Conservation (phyloP, 2,888 invertebrate species). For the Therioaphis trifolii region DNA sequence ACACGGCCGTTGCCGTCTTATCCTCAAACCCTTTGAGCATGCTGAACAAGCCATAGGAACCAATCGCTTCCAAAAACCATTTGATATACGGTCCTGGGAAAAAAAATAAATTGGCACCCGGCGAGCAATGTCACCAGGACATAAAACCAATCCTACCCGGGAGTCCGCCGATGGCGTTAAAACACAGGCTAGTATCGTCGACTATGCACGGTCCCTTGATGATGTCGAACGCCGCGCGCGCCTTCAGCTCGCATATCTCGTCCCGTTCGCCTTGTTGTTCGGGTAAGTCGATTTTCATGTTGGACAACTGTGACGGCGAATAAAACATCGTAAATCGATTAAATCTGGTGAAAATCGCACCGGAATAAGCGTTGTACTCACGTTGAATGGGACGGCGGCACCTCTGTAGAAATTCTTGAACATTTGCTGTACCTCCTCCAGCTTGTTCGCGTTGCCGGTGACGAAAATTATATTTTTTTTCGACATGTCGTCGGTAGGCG, state of each 20-base stretch:
- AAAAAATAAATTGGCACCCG: neutral
- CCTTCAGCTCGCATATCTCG: slow-evolving; percentile 88
- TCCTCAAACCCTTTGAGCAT: slow-evolving; percentile 87
- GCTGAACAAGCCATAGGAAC: slow-evolving; percentile 84
- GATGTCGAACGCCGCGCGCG: slow-evolving; percentile 82
- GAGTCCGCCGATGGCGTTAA: slow-evolving; percentile 89
- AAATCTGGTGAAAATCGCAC: no score
- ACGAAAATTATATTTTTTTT: slow-evolving; percentile 85
- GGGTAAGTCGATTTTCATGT: slow-evolving; percentile 85
- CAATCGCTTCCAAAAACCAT: slow-evolving; percentile 93
- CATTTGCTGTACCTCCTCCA: slow-evolving; percentile 89
- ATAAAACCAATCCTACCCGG: slow-evolving; percentile 74
- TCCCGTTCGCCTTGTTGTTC: slow-evolving; percentile 94
- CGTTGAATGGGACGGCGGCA: slow-evolving; percentile 30
- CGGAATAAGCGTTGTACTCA: slow-evolving; percentile 24
- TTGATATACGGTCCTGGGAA: slow-evolving; percentile 88
- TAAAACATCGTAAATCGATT: no score
- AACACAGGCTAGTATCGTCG: slow-evolving; percentile 95
- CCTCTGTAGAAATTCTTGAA: slow-evolving; percentile 24
- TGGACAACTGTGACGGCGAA: slow-evolving; percentile 71
- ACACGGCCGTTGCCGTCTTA: slow-evolving; percentile 91
- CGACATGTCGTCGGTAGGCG: no score
- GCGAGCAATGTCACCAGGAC: no score
- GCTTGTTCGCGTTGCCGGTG: slow-evolving; percentile 93
- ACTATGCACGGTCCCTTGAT: slow-evolving; percentile 88